Evolutionary conservation across 1,140 invertebrate species (phyloP).

Genomic region (Pogonomyrmex barbatus): DNA sequence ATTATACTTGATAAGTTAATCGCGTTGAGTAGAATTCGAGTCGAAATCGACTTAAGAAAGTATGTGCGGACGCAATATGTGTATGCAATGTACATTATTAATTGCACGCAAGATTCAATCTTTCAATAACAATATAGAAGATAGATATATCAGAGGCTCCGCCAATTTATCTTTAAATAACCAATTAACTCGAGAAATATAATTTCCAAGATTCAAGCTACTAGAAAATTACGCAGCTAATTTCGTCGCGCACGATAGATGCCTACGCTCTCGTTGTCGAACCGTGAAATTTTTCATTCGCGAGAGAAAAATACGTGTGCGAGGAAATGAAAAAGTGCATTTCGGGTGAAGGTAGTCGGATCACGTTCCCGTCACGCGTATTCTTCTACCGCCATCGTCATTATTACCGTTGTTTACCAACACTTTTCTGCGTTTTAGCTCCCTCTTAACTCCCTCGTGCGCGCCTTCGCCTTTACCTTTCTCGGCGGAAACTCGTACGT

Average conservation of each 20-base stretch:
- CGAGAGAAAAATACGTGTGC: neutral
- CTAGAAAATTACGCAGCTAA: slow-evolving; percentile 3
- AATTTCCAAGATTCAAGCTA: neutral
- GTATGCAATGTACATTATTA: neutral
- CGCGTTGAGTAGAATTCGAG: too few relatives aligned
- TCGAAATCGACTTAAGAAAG: neutral
- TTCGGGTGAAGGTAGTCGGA: slow-evolving; percentile 41
- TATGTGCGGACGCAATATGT: neutral
- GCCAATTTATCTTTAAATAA: neutral
- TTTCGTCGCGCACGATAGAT: neutral
- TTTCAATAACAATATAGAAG: neutral
- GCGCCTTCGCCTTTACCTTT: slow-evolving; percentile 29
- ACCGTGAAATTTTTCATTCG: slow-evolving; percentile 44
- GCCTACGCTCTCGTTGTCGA: neutral
- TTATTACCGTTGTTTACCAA: slow-evolving; percentile 63
- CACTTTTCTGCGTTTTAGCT: slow-evolving; percentile 60
- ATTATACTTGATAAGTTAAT: too few relatives aligned
- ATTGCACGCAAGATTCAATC: neutral
- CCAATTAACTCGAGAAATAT: neutral
- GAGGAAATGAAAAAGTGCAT: slow-evolving; percentile 33
- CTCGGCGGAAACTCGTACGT: slow-evolving; percentile 15
- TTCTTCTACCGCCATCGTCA: slow-evolving; percentile 42
- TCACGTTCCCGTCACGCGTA: slow-evolving; percentile 42
- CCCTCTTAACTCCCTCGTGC: neutral
- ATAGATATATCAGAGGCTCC: slow-evolving; percentile 16